These are phyloP conservation scores for Craseonycteris thonglongyai DNA, from an alignment of 2,113 vertebrate genomes.

Conservation along the genomic window DNA sequence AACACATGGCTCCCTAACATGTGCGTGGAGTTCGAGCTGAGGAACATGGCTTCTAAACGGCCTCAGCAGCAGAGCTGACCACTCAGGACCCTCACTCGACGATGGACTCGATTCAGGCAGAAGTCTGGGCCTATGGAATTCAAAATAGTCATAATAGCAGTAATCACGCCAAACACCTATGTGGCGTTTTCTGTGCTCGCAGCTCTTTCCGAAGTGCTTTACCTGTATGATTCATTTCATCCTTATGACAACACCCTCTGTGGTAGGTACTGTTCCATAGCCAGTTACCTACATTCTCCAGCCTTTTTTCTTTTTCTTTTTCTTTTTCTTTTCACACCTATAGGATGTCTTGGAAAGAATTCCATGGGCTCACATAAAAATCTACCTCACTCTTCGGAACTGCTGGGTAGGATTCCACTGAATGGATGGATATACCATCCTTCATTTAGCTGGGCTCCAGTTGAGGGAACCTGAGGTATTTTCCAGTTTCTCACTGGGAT, in stretches of 20 bases:
- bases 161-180: neutral
- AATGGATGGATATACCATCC: neutral
- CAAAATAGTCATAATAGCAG: neutral
- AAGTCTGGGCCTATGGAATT: neutral
- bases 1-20: neutral
- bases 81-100: neutral
- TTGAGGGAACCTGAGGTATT: too few relatives aligned
- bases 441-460: rapidly evolving
- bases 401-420: neutral
- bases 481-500: neutral
- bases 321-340: neutral
- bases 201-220: neutral
- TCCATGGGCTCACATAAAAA: neutral
- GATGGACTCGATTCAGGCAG: neutral
- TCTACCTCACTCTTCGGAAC: neutral
- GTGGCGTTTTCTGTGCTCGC: neutral
- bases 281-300: rapidly evolving
- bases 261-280: neutral
- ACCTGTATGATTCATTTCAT: neutral
- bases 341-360: neutral
- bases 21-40: neutral
- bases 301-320: too few relatives aligned
- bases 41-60: neutral
- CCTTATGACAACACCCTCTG: rapidly evolving
- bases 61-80: neutral